phyloP scores from a whole-genome alignment of 2,113 vertebrate species.

The Trogon surrucura region DNA sequence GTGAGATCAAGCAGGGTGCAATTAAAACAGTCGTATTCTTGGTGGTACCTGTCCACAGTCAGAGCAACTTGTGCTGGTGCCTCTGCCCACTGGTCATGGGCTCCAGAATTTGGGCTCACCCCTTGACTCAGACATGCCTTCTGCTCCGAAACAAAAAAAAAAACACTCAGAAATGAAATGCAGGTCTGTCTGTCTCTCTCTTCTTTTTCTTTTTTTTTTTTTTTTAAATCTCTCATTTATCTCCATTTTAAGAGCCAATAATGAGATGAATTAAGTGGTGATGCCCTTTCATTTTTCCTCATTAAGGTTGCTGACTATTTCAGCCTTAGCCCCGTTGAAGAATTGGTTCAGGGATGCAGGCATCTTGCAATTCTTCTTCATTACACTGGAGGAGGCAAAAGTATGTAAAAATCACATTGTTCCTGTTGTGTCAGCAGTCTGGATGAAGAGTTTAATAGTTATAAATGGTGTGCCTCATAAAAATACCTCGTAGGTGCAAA shows the following conservation, averaged over 20 bases:
- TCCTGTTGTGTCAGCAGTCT: constrained; percentile 58
- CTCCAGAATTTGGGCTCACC: not conserved
- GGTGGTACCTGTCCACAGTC: fast-evolving
- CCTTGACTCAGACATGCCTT: not conserved
- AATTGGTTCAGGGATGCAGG: constrained; percentile 52
- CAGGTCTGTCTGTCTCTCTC: not conserved
- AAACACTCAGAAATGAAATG: constrained; percentile 28
- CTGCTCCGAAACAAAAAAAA: not conserved
- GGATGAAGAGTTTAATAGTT: constrained; percentile 46
- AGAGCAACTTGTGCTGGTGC: fast-evolving
- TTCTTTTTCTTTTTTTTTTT: not conserved
- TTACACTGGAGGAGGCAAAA: constrained; percentile 55
- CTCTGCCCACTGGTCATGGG: not conserved
- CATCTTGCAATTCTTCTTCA: constrained; percentile 63
- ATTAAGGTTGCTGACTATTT: constrained; percentile 50
- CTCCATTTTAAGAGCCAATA: constrained; percentile 60
- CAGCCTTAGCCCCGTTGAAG: not conserved
- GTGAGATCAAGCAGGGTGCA: not conserved
- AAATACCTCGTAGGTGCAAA: not conserved
- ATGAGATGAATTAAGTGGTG: constrained; percentile 46
- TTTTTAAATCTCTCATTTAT: constrained; percentile 24
- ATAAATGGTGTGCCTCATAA: constrained; percentile 32
- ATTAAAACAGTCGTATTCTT: not conserved
- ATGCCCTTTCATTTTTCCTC: constrained; percentile 65
- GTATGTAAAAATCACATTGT: constrained; percentile 62